Evolutionary conservation across 1,140 invertebrate genomes (phyloP), one percentile per base, ranked within the genome.

Genomic region (Limonius californicus): DNA sequence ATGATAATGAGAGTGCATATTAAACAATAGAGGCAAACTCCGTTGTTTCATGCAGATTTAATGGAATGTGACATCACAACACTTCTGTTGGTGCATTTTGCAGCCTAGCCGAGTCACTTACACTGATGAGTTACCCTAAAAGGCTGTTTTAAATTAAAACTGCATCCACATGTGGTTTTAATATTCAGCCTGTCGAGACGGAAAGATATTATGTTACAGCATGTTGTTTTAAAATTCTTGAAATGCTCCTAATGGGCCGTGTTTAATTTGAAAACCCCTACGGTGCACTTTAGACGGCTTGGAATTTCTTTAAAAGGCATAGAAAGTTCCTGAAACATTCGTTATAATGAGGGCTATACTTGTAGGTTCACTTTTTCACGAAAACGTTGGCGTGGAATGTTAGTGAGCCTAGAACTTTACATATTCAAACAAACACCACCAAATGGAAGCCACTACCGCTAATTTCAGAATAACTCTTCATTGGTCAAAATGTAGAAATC

Each of bases 101-200:
- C 54, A 55, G 27, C 18, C 20, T 9, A 4, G 12, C n/a, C 14
- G 8, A 27, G 14, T 55, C 27, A 55, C 54, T 55, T 55, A 55
- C 54, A 15, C 54, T 55, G 54, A 55, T 55, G 54, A 55, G 18
- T 27, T 55, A 32, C 27, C 27, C 54, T 55, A 55, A 55, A 55
- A 55, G 20, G 54, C 21, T 55, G 54, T 19, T 55, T 55, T 32
- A 55, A 32, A 55, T 55, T 55, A 55, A 55, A 27, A 55, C 54
- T 32, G 1, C 54, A 55, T 55, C 18, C 54, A 55, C 54, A 55
- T 55, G 54, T 55, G 54, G 54, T 55, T 55, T 55, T 55, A 55
- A 55, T 55, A 55, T 16, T 6, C 27, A 55, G 6, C 4, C 20
- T 32, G 54, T 55, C 54, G 54, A 55, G 54, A 55, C 54, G 2